Base-by-base conservation (phyloP, 37 sponge, comb jelly and placozoan species). In the Cladorhizidae sp. region DNA sequence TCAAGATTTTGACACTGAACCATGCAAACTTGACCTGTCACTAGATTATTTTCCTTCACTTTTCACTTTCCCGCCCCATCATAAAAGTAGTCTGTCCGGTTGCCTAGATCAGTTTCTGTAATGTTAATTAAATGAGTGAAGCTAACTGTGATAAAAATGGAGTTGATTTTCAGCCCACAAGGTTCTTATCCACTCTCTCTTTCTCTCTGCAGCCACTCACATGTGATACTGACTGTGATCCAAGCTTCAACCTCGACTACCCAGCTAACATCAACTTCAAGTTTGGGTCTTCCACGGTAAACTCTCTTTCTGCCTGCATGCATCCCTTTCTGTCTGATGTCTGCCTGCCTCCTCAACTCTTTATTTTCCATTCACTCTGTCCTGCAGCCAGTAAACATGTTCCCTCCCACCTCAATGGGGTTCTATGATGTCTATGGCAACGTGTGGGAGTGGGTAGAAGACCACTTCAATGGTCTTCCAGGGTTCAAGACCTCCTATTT, bases 361-460 rank as follows among this genome's bases (percentile, higher is more conserved):
- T 39, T 70, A 12, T n/a, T 20, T 37, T 1, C 39, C 25, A 0
- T 32, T 43, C 58, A n/a, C 32, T 41, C 52, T 31, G 32, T 22
- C 31, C 23, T 68, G 5, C 74, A 94, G 90, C 93, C 93, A 22
- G 96, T 95, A 38, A 79, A 95, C 75, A 71, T 86, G 73, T 92
- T 54, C 64, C 90, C 90, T 22, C 77, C 93, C 7, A 87, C 78
- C 38, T 80, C 90, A 0, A 36, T 77, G 61, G 96, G 96, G 1
- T 89, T 95, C 59, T 83, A 92, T 56, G 96, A 95, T 74, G 52
- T 81, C 43, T 87, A 79, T 73, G 96, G 96, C 23, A 95, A 95
- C 33, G 96, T 95, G 49, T 95, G 96, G 96, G 91, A 95, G 40
- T 95, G 96, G 94, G 31, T 69, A 0, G 96, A 95, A 61, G 94